phyloP scores from a whole-genome alignment of 2,797 vertebrate genomes.

The Xerus rutilus region DNA sequence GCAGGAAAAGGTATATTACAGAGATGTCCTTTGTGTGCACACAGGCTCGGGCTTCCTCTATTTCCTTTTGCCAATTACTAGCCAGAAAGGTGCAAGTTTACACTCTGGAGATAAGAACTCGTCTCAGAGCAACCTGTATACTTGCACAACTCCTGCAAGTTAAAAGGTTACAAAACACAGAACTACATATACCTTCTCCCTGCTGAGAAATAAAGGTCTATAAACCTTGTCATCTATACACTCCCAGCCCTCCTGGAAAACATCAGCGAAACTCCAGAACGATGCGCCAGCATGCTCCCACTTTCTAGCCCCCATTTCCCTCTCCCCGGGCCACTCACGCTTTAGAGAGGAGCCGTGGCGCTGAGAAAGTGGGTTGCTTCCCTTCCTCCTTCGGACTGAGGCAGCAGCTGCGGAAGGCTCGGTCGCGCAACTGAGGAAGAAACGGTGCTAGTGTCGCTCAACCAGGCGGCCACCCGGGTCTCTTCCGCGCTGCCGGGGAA shows the following conservation, averaged over 20 bases:
- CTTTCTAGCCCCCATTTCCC: neutral
- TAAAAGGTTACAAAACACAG: neutral
- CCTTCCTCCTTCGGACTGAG: constrained; percentile 62
- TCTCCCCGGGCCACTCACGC: constrained; percentile 74
- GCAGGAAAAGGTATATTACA: constrained; percentile 53
- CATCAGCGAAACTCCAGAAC: neutral
- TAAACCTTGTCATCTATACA: neutral
- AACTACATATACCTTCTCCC: neutral
- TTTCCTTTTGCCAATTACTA: constrained; percentile 50
- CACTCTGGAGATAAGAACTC: neutral
- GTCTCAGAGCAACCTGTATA: neutral
- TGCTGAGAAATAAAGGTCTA: neutral
- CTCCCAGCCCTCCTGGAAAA: neutral
- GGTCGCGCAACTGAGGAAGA: constrained; percentile 53
- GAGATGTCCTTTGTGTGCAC: constrained; percentile 59
- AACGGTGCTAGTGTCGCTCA: constrained; percentile 58
- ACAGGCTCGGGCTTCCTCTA: constrained; percentile 40
- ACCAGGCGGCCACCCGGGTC: constrained; percentile 61
- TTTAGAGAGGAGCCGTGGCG: constrained; percentile 41
- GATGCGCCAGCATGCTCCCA: neutral
- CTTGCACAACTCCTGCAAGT: neutral
- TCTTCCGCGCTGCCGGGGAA: constrained; percentile 74
- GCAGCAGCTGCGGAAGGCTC: constrained; percentile 63
- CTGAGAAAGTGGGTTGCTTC: constrained; percentile 47
- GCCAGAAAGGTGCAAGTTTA: constrained; percentile 53